phyloP scores from a whole-genome alignment of 1,140 invertebrate species.

The Nebria ingens region DNA sequence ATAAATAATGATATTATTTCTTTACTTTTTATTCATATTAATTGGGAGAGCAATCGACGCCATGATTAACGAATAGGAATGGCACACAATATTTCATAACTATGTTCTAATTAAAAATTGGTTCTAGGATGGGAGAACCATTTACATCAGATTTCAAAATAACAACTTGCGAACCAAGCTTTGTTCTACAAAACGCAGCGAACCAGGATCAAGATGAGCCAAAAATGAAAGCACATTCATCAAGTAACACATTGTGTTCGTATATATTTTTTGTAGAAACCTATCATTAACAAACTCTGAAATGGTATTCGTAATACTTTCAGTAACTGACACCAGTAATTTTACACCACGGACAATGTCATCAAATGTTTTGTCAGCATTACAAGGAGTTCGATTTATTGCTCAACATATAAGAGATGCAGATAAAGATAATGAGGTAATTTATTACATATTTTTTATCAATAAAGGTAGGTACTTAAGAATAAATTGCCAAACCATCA shows the following conservation, averaged over 20 bases:
- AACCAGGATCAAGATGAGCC: constrained; percentile 29
- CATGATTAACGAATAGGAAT: too few species aligned
- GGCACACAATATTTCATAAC: too few species aligned
- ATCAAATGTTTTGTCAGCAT: constrained; percentile 77
- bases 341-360: constrained; percentile 68
- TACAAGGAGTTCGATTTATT: constrained; percentile 91
- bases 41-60: too few species aligned
- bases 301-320: constrained; percentile 14
- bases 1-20: too few species aligned
- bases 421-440: constrained; percentile 88
- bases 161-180: constrained; percentile 34
- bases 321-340: constrained; percentile 67
- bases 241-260: constrained; percentile 22
- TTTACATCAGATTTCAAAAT: constrained; percentile 35
- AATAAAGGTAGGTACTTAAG: too few species aligned
- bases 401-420: constrained; percentile 94
- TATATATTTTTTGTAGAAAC: neutral
- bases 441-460: too few species aligned
- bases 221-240: constrained; percentile 34
- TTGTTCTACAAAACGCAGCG: constrained; percentile 23
- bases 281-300: neutral
- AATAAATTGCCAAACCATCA: too few species aligned
- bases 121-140: constrained; percentile 28
- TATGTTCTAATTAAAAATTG: too few species aligned
- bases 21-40: too few species aligned